These are phyloP conservation scores for Coptodon rendalli DNA, from an alignment of 2,113 vertebrate species.

Conservation along the genomic window DNA sequence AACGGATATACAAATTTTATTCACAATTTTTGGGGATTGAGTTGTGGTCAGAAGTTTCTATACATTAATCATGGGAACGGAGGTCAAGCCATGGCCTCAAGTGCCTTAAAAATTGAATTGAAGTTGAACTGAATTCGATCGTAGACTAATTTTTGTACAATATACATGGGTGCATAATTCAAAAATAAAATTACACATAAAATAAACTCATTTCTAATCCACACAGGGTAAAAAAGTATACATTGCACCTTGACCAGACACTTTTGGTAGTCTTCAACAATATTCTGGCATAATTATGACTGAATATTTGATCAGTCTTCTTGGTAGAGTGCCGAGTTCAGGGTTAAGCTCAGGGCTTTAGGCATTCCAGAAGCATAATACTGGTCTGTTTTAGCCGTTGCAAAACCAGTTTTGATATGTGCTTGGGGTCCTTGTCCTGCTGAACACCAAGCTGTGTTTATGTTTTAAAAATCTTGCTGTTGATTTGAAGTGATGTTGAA, in stretches of 20 bases:
- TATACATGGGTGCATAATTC: neutral
- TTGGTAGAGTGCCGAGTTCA: neutral
- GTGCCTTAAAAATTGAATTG: neutral
- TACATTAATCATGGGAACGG: neutral
- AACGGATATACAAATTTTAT: neutral
- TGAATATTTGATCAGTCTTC: neutral
- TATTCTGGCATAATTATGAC: neutral
- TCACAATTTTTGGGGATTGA: neutral
- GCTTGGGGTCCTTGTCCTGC: neutral
- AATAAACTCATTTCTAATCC: neutral
- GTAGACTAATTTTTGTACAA: neutral
- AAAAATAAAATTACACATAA: neutral
- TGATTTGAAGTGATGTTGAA: neutral
- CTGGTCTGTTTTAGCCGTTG: neutral
- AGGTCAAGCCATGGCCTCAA: neutral
- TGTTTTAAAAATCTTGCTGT: neutral
- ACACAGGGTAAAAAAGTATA: neutral
- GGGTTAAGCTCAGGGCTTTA: neutral
- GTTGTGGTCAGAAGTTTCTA: neutral
- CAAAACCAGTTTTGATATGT: neutral
- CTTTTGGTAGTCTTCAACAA: neutral
- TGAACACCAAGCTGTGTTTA: neutral
- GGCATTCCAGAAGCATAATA: neutral
- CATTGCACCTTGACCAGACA: neutral
- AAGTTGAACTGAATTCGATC: fast-evolving